Evolutionary conservation across 2,113 vertebrate genomes (phyloP), one percentile per base, ranked within the genome.

Genomic region (Vicugna pacos): DNA sequence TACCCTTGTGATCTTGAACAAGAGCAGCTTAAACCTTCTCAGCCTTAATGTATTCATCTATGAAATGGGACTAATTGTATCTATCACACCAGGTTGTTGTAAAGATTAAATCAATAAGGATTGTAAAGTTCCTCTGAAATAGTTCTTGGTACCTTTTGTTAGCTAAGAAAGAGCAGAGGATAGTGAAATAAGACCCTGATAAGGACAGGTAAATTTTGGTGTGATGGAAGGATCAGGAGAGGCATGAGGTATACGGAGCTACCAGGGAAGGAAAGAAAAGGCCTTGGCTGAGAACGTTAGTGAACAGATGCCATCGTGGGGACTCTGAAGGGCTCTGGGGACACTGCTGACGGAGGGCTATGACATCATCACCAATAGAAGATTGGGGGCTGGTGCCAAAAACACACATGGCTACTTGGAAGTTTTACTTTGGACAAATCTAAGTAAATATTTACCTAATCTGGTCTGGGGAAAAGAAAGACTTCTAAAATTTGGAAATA

Each of bases 401-500:
- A 89, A 76, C 16, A 15, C 65, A 20, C 50, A 42, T 38, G 26
- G 32, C 50, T 83, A 30, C n/a, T 54, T 87, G 64, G 19, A 77
- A 65, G 4, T 48, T 83, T 96, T 85, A 80, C 67, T 76, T 62
- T 48, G 12, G 67, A 50, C 60, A 80, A 46, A 65, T 80, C 22
- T 48, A 82, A 75, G 32, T 83, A 93, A 91, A 79, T 50, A 60
- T 83, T 77, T 84, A 58, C 58, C 56, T 46, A 46, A 67, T 60
- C 28, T 60, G 35, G 94, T 52, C 15, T 52, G 67, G 89, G 48
- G 56, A 70, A 89, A 76, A 70, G 84, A 76, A 92, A 81, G 24
- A 58, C 19, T 88, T 83, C 30, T 94, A 70, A 84, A 77, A 6
- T 85, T 94, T 95, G 38, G 24, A 94, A 96, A 96, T 42, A 92